Conservation (phyloP, 1,140 invertebrate genomes). For the Prorops nasuta region DNA sequence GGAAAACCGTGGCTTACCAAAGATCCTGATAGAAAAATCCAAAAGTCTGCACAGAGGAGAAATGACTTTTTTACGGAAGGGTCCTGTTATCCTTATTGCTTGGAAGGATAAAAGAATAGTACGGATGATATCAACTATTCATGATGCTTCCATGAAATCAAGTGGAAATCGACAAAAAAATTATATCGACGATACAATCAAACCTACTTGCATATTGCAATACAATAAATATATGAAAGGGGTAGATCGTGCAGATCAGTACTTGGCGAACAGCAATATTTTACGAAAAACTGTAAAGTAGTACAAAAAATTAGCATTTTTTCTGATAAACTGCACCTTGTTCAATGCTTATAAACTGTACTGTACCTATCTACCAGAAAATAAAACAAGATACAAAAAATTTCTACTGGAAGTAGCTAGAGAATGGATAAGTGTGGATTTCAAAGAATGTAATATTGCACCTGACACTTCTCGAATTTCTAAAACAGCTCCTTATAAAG, state of each 20-base stretch:
- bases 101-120: constrained; percentile 12
- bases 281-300: constrained; percentile 9
- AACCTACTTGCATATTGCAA: constrained; percentile 7
- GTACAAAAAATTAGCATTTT: constrained; percentile 5
- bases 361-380: constrained; percentile 10
- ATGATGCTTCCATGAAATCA: constrained; percentile 10
- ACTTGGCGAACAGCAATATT: constrained; percentile 3
- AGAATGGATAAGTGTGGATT: constrained; percentile 8
- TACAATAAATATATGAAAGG: constrained; percentile 12
- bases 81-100: constrained; percentile 4
- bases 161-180: constrained; percentile 13
- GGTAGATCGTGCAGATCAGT: constrained; percentile 8
- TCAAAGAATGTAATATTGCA: constrained; percentile 2
- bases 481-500: background rate
- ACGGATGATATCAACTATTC: constrained; percentile 14
- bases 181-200: constrained; percentile 5
- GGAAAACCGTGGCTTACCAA: constrained; percentile 10
- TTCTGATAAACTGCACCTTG: constrained; percentile 5
- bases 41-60: constrained; percentile 12
- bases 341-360: constrained; percentile 8
- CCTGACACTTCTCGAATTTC: background rate
- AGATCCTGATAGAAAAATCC: constrained; percentile 8
- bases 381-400: constrained; percentile 13
- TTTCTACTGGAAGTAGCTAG: constrained; percentile 9
- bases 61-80: constrained; percentile 10